Base-by-base conservation (phyloP, 2,113 vertebrate species). In the Otis tarda region DNA sequence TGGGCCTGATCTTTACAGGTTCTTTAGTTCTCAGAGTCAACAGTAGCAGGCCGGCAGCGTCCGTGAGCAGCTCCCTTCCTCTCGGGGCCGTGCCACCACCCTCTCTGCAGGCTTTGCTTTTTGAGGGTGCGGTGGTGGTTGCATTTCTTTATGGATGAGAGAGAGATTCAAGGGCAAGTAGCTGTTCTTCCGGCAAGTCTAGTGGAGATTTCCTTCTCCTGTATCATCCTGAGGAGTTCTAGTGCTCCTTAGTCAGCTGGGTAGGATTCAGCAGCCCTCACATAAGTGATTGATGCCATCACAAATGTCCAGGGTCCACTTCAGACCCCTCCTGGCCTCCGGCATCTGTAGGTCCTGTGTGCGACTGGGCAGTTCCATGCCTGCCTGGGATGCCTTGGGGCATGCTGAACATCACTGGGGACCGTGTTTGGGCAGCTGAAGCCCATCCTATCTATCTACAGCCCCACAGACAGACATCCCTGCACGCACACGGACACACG, bases 261-360 rank as follows among this genome's bases (percentile, higher is more conserved):
- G 22, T 43, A 52, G 67, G 55, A 57, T 78, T 37, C n/a, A 5
- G 60, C 52, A 82, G 10, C 37, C 22, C 28, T 68, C 53, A 4
- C 8, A 5, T 4, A 10, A 27, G 18, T 24, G 8, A 50, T 23
- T 30, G 69, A 45, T 81, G 65, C 61, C 35, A 47, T 4, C 25
- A 25, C 1, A 1, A 35, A 4, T 60, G 22, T 49, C 27, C 69
- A 37, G 64, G n/a, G 6, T 27, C 19, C 0, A 0, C n/a, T 68
- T 73, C 49, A 57, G 59, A 71, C 13, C 18, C 24, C 18, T 83
- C 37, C 17, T 56, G 22, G 6, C 39, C 77, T 77, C 21, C 56
- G 39, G 37, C 43, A 43, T 55, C 61, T 19, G 33, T 14, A 76
- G 70, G 50, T 83, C 53, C 67, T 49, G 17, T 13, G 10, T 74